Evolutionary conservation across 2,113 vertebrate species (phyloP).

Genomic region (Callithrix jacchus): DNA sequence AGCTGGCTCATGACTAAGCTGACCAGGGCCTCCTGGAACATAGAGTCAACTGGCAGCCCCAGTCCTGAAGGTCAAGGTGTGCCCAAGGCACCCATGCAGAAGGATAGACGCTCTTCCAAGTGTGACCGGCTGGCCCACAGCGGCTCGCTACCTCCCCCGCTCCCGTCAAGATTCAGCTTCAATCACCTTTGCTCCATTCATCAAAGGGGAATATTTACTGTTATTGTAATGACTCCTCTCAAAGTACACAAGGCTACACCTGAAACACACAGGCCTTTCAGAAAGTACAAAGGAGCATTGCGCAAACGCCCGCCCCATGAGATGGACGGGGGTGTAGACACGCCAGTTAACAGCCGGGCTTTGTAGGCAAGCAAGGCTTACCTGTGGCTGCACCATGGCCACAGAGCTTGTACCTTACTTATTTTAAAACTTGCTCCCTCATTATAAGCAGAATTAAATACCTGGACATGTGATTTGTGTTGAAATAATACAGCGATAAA

Average conservation of each 20-base stretch:
- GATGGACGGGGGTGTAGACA: background rate
- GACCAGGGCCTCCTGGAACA: background rate
- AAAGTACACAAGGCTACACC: background rate
- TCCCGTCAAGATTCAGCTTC: background rate
- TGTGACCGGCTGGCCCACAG: background rate
- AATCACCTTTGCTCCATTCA: slow-evolving; percentile 41
- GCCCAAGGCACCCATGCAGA: background rate
- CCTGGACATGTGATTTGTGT: background rate
- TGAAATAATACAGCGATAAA: background rate
- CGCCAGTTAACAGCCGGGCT: accelerated
- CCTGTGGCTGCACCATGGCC: background rate
- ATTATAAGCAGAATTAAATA: background rate
- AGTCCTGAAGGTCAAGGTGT: background rate
- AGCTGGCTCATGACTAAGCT: background rate
- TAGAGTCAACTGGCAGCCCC: background rate
- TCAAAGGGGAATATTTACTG: background rate
- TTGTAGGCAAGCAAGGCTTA: accelerated
- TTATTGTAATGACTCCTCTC: background rate
- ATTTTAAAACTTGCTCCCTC: background rate
- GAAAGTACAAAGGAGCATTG: slow-evolving; percentile 46
- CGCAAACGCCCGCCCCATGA: accelerated
- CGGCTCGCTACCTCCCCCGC: background rate
- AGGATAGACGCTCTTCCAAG: background rate
- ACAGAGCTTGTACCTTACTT: background rate
- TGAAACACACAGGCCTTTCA: slow-evolving; percentile 6